Evolutionary conservation across 1,140 invertebrate genomes (phyloP).

Genomic region (Phymastichus coffea): DNA sequence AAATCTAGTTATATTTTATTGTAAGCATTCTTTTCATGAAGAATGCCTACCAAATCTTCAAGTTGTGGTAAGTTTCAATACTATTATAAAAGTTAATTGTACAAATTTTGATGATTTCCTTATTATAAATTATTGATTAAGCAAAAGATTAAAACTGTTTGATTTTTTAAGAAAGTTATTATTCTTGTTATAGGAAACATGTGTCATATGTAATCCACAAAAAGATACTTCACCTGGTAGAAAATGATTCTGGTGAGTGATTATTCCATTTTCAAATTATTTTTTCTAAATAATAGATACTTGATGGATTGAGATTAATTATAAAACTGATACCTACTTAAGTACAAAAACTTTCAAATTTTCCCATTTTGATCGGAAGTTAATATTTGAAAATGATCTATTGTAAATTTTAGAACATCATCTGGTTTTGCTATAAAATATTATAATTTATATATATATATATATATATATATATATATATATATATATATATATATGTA

Average conservation of each 20-base stretch:
- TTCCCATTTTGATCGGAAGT: slow-evolving; percentile 17
- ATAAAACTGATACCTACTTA: not conserved
- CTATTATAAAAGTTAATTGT: slow-evolving; percentile 8
- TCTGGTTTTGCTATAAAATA: slow-evolving; percentile 55
- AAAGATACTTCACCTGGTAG: slow-evolving; percentile 40
- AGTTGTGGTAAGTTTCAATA: slow-evolving; percentile 39
- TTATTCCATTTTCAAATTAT: too few relatives aligned
- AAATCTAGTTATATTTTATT: slow-evolving; percentile 82
- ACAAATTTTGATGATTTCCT: slow-evolving; percentile 4
- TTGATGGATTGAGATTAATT: too few relatives aligned
- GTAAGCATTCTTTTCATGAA: slow-evolving; percentile 87
- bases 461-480: slow-evolving; percentile 7
- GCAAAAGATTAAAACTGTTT: too few relatives aligned
- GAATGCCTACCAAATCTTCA: slow-evolving; percentile 68
- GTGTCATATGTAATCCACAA: slow-evolving; percentile 63
- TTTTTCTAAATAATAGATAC: too few relatives aligned
- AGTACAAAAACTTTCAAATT: not conserved
- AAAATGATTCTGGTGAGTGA: too few relatives aligned
- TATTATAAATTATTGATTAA: too few relatives aligned
- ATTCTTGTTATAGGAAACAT: slow-evolving; percentile 53
- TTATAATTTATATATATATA: slow-evolving; percentile 3
- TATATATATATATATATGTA: too few relatives aligned
- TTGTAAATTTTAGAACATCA: slow-evolving; percentile 62
- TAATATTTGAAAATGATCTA: slow-evolving; percentile 60
- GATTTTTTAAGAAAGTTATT: not conserved